Evolutionary conservation across 2,888 invertebrate genomes (phyloP).

Genomic region (Heliconius hortense): DNA sequence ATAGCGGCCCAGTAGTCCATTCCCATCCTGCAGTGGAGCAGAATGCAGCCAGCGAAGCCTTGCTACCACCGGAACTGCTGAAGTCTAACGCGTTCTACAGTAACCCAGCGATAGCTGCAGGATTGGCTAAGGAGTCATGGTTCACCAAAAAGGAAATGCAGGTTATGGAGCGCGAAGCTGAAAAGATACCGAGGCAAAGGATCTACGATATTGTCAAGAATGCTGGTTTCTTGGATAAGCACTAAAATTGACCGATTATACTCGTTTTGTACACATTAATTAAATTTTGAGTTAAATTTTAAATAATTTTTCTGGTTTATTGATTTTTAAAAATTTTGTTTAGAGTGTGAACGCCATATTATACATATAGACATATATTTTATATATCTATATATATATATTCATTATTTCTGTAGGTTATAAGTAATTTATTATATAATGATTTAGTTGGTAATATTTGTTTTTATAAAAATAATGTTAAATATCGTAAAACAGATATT

Average conservation of each 20-base stretch:
- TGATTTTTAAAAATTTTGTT: not conserved
- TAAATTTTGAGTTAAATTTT: not conserved
- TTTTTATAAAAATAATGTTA: not conserved
- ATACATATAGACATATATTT: not conserved
- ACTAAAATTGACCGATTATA: constrained; percentile 47
- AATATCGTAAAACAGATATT: not conserved
- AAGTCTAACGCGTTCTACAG: constrained; percentile 88
- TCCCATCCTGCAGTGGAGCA: constrained; percentile 88
- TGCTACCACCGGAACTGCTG: constrained; percentile 85
- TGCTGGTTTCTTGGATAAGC: constrained; percentile 84
- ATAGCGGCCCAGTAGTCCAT: constrained; percentile 59
- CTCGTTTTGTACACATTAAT: not conserved
- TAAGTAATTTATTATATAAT: constrained; percentile 22
- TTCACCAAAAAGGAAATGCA: constrained; percentile 89
- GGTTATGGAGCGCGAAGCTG: constrained; percentile 89
- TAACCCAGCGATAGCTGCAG: constrained; percentile 87
- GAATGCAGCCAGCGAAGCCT: constrained; percentile 87
- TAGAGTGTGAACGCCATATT: not conserved
- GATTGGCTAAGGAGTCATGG: constrained; percentile 90
- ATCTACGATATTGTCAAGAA: constrained; percentile 88
- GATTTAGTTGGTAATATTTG: constrained; percentile 7
- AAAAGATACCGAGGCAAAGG: constrained; percentile 89
- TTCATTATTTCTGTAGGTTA: not conserved
- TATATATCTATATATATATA: not conserved
- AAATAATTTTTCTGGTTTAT: not conserved